Evolutionary conservation across 2,888 invertebrate species (phyloP).

Genomic region (Ochropleura leucogaster): DNA sequence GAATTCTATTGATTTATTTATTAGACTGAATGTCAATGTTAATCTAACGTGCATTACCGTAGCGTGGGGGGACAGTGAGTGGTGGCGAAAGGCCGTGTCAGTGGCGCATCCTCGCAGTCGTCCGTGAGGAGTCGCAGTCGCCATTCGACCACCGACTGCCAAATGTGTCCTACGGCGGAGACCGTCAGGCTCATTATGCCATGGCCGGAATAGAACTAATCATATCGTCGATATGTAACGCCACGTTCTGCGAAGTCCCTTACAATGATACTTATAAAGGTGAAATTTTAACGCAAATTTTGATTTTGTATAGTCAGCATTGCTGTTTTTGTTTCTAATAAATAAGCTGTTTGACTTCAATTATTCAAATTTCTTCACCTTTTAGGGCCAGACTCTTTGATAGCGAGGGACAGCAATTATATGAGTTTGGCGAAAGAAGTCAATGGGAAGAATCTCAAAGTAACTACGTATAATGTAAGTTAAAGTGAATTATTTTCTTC

Average conservation of each 20-base stretch:
- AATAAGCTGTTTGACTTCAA: neutral
- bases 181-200: constrained; percentile 65
- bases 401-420: constrained; percentile 65
- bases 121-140: constrained; percentile 59
- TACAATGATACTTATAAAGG: constrained; percentile 76
- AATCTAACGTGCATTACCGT: constrained; percentile 69
- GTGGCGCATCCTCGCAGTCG: constrained; percentile 60
- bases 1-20: constrained; percentile 29
- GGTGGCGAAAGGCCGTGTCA: constrained; percentile 47
- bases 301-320: neutral
- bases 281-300: constrained; percentile 30
- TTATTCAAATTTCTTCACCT: neutral
- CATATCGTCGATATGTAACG: constrained; percentile 85
- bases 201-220: constrained; percentile 86
- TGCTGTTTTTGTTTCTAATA: neutral
- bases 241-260: constrained; percentile 80
- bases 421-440: constrained; percentile 72
- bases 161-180: constrained; percentile 53
- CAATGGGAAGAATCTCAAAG: constrained; percentile 84
- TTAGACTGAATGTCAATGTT: constrained; percentile 66
- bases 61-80: constrained; percentile 52
- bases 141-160: constrained; percentile 60
- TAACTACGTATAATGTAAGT: constrained; percentile 86
- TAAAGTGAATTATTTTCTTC: neutral
- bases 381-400: constrained; percentile 51